Conservation (phyloP, 2,113 vertebrate genomes). For the Suncus etruscus region DNA sequence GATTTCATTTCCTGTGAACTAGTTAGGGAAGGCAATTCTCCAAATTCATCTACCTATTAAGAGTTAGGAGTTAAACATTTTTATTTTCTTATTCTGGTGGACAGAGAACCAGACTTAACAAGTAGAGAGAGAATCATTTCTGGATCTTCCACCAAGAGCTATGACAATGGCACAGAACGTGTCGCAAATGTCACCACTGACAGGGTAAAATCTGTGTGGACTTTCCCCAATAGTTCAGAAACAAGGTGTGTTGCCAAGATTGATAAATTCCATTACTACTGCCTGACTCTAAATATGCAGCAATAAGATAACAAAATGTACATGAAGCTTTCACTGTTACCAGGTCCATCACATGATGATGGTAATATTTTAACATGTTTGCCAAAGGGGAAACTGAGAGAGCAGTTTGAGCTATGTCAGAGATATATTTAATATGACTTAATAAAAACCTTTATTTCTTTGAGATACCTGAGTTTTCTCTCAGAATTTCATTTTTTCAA, state of each 20-base stretch:
- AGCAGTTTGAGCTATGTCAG: neutral
- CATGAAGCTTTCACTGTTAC: neutral
- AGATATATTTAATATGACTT: neutral
- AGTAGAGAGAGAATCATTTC: neutral
- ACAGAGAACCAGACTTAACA: neutral
- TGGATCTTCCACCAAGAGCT: neutral
- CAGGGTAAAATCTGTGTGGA: neutral
- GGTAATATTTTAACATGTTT: conserved; percentile 6
- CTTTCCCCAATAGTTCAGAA: neutral
- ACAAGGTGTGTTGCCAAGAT: neutral
- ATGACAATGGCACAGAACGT: neutral
- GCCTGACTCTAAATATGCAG: neutral
- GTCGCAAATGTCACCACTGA: neutral
- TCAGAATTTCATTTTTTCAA: neutral
- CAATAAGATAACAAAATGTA: neutral
- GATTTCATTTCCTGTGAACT: conserved; percentile 37
- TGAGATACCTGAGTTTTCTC: neutral
- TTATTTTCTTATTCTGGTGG: neutral
- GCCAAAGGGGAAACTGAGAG: neutral
- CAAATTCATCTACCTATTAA: conserved; percentile 6
- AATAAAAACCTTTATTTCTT: neutral
- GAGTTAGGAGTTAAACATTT: neutral
- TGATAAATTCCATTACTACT: conserved; percentile 30
- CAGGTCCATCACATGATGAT: neutral
- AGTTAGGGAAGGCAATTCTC: conserved; percentile 7